Base-by-base conservation (phyloP, 1,140 invertebrate species). In the Pectinophora gossypiella region DNA sequence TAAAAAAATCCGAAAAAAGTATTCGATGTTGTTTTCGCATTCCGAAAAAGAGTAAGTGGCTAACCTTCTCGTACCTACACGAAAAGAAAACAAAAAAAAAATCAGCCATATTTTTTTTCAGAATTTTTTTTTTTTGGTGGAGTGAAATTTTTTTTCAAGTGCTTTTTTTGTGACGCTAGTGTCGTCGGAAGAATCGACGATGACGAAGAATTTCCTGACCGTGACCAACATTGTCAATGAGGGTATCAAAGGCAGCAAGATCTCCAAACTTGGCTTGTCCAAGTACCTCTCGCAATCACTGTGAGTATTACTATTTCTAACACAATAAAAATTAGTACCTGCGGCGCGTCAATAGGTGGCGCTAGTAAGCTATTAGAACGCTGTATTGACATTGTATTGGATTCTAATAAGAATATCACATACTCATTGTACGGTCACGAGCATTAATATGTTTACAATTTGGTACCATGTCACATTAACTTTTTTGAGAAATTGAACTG, bases 241-340 rank as follows among this genome's bases (percentile, higher is more conserved):
- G 74, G 92, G 92, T 51, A 90, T 93, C 63, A 93, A 92, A 74
- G 92, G 92, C 73, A 92, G 92, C 87, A 91, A 92, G 64, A 92
- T 93, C 62, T 90, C 91, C 55, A 92, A 93, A 79, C 85, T 93
- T 64, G 91, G 91, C 46, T 85, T 93, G 23, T 93, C 92, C 61
- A 90, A 91, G 71, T 93, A 93, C 80, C 89, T 93, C 36, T 93
- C 92, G 13, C 92, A 93, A 72, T 93, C 92, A 85, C 89, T 93
- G 92, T 93, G 89, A 93, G 92, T 92, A 89, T 45, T 15, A n/a
- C n/a, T n/a, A n/a, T n/a, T n/a, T n/a, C n/a, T n/a, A n/a, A n/a
- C n/a, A n/a, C n/a, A n/a, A n/a, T n/a, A n/a, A n/a, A n/a, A n/a
- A n/a, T n/a, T n/a, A n/a, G n/a, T n/a, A n/a, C n/a, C n/a, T n/a